A percentile compares a stretch with the other conserved stretches of the same genome.
Conservation (phyloP, 2,113 vertebrate species). For the Argyrosomus japonicus region DNA sequence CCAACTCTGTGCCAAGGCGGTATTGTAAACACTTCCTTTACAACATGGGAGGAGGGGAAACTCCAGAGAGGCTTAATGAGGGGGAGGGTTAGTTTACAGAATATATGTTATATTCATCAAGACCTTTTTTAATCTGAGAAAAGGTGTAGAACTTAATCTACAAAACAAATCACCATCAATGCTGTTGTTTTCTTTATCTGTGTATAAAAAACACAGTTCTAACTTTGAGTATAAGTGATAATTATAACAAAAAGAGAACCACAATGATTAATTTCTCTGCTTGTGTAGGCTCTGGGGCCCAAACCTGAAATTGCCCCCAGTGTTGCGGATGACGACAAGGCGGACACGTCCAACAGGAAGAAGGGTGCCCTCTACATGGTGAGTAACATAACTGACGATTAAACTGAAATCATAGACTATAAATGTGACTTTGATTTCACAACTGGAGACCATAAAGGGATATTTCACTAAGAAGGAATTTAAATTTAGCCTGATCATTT, state of each 20-base stretch:
- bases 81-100: not conserved
- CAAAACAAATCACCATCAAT: not conserved
- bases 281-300: conserved; percentile 79
- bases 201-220: not conserved
- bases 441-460: not conserved
- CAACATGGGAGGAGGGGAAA: conserved; percentile 22
- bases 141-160: not conserved
- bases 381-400: conserved; percentile 32
- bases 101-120: not conserved
- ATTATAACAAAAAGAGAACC: not conserved
- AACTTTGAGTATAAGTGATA: not conserved
- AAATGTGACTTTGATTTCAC: not conserved
- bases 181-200: not conserved
- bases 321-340: conserved; percentile 73
- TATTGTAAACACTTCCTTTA: conserved; percentile 46
- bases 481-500: not conserved
- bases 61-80: conserved; percentile 20
- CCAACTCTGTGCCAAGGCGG: conserved; percentile 50
- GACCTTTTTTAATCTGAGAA: not conserved
- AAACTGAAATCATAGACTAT: not conserved
- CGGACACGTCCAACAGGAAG: conserved; percentile 79
- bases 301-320: conserved; percentile 75
- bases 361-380: conserved; percentile 85
- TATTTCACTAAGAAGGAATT: not conserved
- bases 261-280: not conserved